Base-by-base conservation (phyloP, 2,888 invertebrate genomes). In the Orchesellides sinensis region DNA sequence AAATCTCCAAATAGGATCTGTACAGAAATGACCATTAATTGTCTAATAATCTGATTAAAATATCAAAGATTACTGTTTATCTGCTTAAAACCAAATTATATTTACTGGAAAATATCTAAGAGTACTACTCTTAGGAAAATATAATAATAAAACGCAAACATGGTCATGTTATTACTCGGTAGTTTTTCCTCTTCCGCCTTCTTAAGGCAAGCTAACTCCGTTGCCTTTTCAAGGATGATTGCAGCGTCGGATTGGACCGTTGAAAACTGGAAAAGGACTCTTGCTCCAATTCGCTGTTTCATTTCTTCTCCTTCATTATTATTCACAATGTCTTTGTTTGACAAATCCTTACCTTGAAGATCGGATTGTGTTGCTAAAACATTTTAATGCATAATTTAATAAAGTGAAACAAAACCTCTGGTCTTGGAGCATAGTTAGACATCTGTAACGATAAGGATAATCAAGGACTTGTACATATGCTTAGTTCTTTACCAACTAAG, bases 191-290 rank as follows among this genome's bases (percentile, higher is more conserved):
- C 83, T 2, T 74, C 69, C 17, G 52, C 27, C 63, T 79, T 83
- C 14, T 83, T 83, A 14, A 29, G 3, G n/a, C 27, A 40, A 0
- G 68, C 83, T 3, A 65, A n/a, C 21, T 73, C 49, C 47, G 95
- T 93, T 1, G 95, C 95, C 89, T 94, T 94, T 88, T 93, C 89
- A 96, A 95, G 6, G 8, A 79, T 79, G 6, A 27, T 40, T 19
- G 25, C 17, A 2, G 27, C n/a, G 19, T 14, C n/a, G 1, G 4
- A 1, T 10, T 3, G 4, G 27, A 19, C 6, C 21, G 14, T 6
- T 0, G 96, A 97, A 89, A 96, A 96, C 90, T 96, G 96, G 49
- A 96, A 93, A 88, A 95, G 93, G 77, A 93, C 93, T 73, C 92
- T 92, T 0, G 96, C 96, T 88, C 93, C 93, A 69, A 92, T 92